phyloP scores from a whole-genome alignment of 2,888 invertebrate species.

The Bombylius discolor region DNA sequence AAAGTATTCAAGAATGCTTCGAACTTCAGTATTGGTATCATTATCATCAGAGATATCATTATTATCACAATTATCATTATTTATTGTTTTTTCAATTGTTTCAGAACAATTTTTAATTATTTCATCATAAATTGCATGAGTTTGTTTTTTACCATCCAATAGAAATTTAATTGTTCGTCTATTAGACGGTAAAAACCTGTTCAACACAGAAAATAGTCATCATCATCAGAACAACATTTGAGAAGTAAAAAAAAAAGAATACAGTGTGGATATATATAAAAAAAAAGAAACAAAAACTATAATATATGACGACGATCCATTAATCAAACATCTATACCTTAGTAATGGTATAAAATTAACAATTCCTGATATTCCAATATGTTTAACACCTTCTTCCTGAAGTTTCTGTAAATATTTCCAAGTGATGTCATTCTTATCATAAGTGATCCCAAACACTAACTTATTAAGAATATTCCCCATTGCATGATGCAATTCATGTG shows the following conservation, averaged over 20 bases:
- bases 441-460: slow-evolving; percentile 64
- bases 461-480: slow-evolving; percentile 66
- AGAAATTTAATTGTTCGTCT: slow-evolving; percentile 51
- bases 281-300: too few species aligned
- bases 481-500: slow-evolving; percentile 41
- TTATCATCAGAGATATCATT: background rate
- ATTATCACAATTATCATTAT: slow-evolving; percentile 2
- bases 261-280: too few species aligned
- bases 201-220: background rate
- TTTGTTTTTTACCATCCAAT: slow-evolving; percentile 54
- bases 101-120: slow-evolving; percentile 47
- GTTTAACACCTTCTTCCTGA: slow-evolving; percentile 72
- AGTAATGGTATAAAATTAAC: slow-evolving; percentile 75
- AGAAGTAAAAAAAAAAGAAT: background rate
- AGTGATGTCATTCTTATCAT: slow-evolving; percentile 50
- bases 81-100: background rate
- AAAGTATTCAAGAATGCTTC: slow-evolving; percentile 51
- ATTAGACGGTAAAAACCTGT: slow-evolving; percentile 40
- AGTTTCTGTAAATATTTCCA: slow-evolving; percentile 66
- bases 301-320: background rate
- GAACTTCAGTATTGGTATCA: background rate
- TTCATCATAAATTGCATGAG: slow-evolving; percentile 56
- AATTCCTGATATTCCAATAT: slow-evolving; percentile 69
- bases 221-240: too few species aligned
- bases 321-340: slow-evolving; percentile 37